Evolutionary conservation across 2,888 invertebrate genomes (phyloP), one percentile per base, ranked within the genome.

Genomic region (Orthosia cruda): DNA sequence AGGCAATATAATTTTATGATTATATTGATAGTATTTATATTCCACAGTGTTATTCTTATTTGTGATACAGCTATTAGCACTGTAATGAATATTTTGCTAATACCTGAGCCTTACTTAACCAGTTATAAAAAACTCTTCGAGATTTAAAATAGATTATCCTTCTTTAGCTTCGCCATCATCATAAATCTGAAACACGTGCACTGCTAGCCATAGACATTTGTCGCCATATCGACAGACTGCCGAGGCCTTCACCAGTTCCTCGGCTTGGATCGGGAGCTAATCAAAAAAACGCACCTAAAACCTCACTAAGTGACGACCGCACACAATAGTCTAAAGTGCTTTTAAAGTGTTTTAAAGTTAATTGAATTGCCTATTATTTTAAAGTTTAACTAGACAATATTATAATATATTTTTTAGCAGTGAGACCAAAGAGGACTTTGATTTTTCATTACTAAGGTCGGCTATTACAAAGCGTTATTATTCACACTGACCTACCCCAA

Each of bases 1-100:
- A 64, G 54, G 71, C 64, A 62, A 52, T 69, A 32, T 71, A 66
- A 71, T 78, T 74, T 74, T 63, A 71, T 69, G 58, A 74, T 54
- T 68, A 58, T 54, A 59, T 45, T 65, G 40, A 52, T 32, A 26
- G 7, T 63, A 40, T 40, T 18, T 63, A 40, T 40, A 16, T 67
- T 40, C 49, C 23, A 57, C 16, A 4, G 4, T 20, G 59, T n/a
- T 68, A 79, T 68, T 68, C 45, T 26, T 40, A 52, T 63, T 20
- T 67, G n/a, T 55, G 4, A n/a, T 11, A 49, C 2, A 54, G 16
- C 1, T 20, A 16, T 50, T n/a, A 54, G 9, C 16, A 47, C 23
- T 47, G 12, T 26, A n/a, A n/a, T n/a, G n/a, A 9, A n/a, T 57
- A 63, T 12, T 16, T 13, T 47, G 15, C 11, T 26, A 4, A 40